Evolutionary conservation across 1,140 invertebrate genomes (phyloP), one percentile per base, ranked within the genome.

Genomic region (Lasaia peninsularis): DNA sequence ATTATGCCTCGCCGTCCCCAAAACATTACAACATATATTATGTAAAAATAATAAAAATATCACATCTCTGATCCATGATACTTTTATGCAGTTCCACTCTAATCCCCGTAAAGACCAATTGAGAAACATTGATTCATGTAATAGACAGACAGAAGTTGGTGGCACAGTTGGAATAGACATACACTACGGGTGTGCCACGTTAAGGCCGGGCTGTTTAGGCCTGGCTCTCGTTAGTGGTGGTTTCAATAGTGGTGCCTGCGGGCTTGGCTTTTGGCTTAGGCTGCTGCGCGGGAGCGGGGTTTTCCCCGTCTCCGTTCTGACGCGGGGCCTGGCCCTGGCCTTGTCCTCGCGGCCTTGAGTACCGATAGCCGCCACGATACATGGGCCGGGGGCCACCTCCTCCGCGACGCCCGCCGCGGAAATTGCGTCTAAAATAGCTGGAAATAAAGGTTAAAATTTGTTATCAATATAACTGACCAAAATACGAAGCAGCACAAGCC

Each of bases 141-240:
- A 65, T 62, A 73, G 69, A 75, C 70, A 57, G 66, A 67, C 63
- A 59, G 67, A 67, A 75, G 64, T 71, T 76, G 69, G 74, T 62
- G 75, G 74, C 75, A 74, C 80, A 65, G 62, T 66, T 76, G 77
- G 72, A 74, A 75, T 66, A 55, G 59, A 73, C 61, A 73, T 72
- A 63, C 71, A 80, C 74, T 80, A 80, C 75, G 52, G 60, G 53
- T 67, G 76, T 74, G 75, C 78, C 80, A 73, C 78, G 73, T 62
- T 16, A 33, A 48, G 55, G 63, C 60, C 53, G 66, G 53, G 56
- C 50, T 28, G 50, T 54, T 61, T 80, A 90, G 69, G 88, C 88
- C 76, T 90, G 88, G 78, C 86, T 90, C 75, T 90, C 86, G 69
- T 86, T 83, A 65, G 85, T 86, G 62, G 86, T 86, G 52, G 81